Conservation (phyloP, 2,888 invertebrate species). For the Lampropteryx suffumata region DNA sequence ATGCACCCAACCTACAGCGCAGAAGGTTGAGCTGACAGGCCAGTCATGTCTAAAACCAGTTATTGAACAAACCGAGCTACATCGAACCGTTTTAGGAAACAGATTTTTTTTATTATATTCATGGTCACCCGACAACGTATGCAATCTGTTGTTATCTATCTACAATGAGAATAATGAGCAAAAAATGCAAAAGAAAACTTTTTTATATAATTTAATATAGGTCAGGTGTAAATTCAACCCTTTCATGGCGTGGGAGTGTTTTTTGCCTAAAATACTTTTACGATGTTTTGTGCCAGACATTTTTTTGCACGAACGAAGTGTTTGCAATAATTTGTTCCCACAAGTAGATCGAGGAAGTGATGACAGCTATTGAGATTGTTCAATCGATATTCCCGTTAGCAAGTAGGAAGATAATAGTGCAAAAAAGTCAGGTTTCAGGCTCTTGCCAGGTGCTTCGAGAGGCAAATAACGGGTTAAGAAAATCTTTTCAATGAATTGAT, state of each 20-base stretch:
- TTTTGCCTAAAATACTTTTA: constrained; percentile 54
- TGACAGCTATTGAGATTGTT: constrained; percentile 70
- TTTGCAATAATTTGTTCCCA: constrained; percentile 83
- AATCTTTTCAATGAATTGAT: not conserved
- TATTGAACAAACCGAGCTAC: too few species aligned
- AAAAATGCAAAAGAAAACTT: constrained; percentile 73
- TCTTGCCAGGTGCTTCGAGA: constrained; percentile 25
- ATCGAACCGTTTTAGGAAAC: too few species aligned
- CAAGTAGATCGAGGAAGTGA: constrained; percentile 73
- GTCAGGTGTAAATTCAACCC: constrained; percentile 81
- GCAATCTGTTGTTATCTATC: constrained; percentile 53
- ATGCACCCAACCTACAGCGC: too few species aligned
- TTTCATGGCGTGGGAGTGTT: constrained; percentile 78
- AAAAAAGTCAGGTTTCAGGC: constrained; percentile 41
- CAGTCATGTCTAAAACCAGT: too few species aligned
- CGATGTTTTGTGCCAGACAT: constrained; percentile 65
- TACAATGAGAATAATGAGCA: constrained; percentile 68
- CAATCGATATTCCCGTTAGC: constrained; percentile 48
- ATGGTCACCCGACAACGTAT: constrained; percentile 54
- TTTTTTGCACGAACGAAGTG: constrained; percentile 71
- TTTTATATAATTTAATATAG: constrained; percentile 73
- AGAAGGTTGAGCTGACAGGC: too few species aligned
- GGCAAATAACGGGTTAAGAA: constrained; percentile 9
- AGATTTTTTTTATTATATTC: too few species aligned
- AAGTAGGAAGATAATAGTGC: constrained; percentile 46